Base-by-base conservation (phyloP, 2,113 vertebrate species). In the Perca fluviatilis region DNA sequence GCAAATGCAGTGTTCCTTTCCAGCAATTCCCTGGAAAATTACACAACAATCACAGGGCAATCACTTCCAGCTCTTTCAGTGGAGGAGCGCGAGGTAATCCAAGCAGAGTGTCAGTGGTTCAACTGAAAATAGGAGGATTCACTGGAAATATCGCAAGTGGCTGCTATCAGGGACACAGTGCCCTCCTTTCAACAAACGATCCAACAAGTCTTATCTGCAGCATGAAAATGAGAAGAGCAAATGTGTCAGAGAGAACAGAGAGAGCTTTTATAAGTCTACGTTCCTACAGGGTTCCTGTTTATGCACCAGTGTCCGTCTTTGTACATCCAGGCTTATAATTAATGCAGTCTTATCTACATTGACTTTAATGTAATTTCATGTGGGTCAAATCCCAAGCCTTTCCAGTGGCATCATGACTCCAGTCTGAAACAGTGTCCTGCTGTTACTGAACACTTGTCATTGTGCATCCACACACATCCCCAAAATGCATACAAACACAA, bases 21-120 rank as follows among this genome's bases (percentile, higher is more conserved):
- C 68, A 65, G 72, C 58, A 40, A 74, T 84, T 74, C 70, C 70
- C 2, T 43, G 65, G 30, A 77, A 85, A 89, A 90, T 80, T 50
- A 84, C 86, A 74, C 74, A 77, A 77, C 81, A 85, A 86, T 92
- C 82, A 75, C 58, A 68, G 7, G 58, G 78, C 74, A 79, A 79
- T 88, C 82, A 86, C 79, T 74, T 77, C 36, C 76, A 79, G 64
- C 53, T 54, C 33, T 77, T 66, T 76, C 47, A 43, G 53, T 47
- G 33, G 21, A 79, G 66, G 19, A 19, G 54, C 16, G 40, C 21
- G 66, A 67, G 65, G 43, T 80, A 66, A 86, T 82, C 86, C 79
- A 46, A 61, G 61, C 53, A 60, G 57, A 84, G 56, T 82, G 72
- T 77, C 70, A 70, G 74, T n/a, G 63, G 51, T 74, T 86, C 72